Percentiles rank a stretch among this genome's conserved stretches.
These are phyloP conservation scores for Pogonus chalceus DNA, from an alignment of 1,140 invertebrate genomes.

Conservation along the genomic window DNA sequence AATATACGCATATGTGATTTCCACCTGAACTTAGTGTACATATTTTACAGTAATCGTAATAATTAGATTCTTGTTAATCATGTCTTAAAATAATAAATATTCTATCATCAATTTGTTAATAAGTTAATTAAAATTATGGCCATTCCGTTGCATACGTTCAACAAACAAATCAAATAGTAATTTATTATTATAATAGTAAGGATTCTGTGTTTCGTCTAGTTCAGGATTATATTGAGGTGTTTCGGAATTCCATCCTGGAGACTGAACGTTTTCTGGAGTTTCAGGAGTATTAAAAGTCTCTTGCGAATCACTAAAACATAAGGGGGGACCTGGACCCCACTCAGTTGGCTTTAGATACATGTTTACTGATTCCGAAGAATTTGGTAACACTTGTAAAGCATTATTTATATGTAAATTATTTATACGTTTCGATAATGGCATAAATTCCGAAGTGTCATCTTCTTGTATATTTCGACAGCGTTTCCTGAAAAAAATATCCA, in stretches of 20 bases:
- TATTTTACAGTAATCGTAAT: not conserved
- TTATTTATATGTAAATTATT: slow-evolving; percentile 67
- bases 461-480: slow-evolving; percentile 44
- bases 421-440: slow-evolving; percentile 65
- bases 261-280: slow-evolving; percentile 23
- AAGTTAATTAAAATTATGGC: slow-evolving; percentile 7
- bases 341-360: slow-evolving; percentile 12
- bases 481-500: slow-evolving; percentile 47
- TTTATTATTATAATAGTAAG: slow-evolving; percentile 54
- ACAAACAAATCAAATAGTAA: slow-evolving; percentile 48
- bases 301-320: not conserved
- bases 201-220: slow-evolving; percentile 45
- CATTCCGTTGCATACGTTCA: slow-evolving; percentile 41
- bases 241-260: slow-evolving; percentile 21
- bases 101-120: not conserved
- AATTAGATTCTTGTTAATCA: not conserved
- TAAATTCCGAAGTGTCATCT: slow-evolving; percentile 61
- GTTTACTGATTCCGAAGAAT: slow-evolving; percentile 13
- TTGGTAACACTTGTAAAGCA: slow-evolving; percentile 12
- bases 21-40: too few species aligned
- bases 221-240: slow-evolving; percentile 42
- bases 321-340: slow-evolving; percentile 25
- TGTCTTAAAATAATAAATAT: not conserved
- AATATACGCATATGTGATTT: not conserved
- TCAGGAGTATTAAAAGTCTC: slow-evolving; percentile 13